These are phyloP conservation scores for Lota lota DNA, from an alignment of 2,113 vertebrate genomes.

Conservation along the genomic window DNA sequence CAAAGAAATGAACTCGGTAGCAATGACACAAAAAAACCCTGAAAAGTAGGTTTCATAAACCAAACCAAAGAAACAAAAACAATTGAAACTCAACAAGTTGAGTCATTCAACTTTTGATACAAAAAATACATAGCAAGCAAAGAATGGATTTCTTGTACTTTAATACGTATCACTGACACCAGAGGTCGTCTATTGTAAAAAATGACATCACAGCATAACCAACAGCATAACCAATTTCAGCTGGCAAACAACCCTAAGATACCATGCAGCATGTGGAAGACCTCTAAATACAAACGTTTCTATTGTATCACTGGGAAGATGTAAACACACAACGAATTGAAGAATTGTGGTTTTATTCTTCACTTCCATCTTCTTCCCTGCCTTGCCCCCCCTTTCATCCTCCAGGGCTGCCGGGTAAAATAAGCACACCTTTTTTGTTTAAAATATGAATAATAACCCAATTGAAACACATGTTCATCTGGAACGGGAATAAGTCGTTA, in stretches of 20 bases:
- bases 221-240: slow-evolving; percentile 33
- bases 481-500: not conserved
- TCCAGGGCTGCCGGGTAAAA: slow-evolving; percentile 1
- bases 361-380: not conserved
- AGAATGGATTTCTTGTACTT: too few relatives aligned
- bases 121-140: too few relatives aligned
- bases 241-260: slow-evolving; percentile 18
- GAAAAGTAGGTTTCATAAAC: too few relatives aligned
- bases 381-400: not conserved
- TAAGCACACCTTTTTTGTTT: not conserved
- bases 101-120: too few relatives aligned
- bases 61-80: too few relatives aligned
- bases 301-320: too few relatives aligned
- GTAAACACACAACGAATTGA: too few relatives aligned
- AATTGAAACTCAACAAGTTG: too few relatives aligned
- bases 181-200: slow-evolving; percentile 36
- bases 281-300: slow-evolving; percentile 2
- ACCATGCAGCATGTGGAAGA: too few relatives aligned
- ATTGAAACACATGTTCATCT: not conserved
- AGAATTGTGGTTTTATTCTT: too few relatives aligned
- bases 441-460: not conserved
- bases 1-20: too few relatives aligned
- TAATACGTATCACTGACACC: slow-evolving; percentile 1
- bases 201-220: slow-evolving; percentile 36
- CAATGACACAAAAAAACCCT: too few relatives aligned